Percentiles rank a stretch among this genome's conserved stretches.
Evolutionary conservation across 2,888 invertebrate species (phyloP).

Genomic region (Hydriomena furcata): DNA sequence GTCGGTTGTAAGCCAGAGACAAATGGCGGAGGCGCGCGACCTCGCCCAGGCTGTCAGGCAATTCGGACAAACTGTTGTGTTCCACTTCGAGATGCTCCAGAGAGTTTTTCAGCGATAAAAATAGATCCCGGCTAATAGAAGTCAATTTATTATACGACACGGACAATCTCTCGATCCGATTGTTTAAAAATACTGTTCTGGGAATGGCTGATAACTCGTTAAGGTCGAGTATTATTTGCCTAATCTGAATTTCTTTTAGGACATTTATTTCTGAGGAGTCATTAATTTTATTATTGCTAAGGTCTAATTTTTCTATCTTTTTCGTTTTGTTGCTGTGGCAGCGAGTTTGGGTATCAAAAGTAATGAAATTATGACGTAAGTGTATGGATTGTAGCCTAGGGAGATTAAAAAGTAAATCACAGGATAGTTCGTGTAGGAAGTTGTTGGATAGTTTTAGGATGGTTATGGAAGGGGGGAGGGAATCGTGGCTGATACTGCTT

Average conservation of each 20-base stretch:
- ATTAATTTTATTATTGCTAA: constrained; percentile 92
- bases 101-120: constrained; percentile 88
- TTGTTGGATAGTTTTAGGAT: constrained; percentile 90
- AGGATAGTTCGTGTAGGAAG: constrained; percentile 87
- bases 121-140: constrained; percentile 87
- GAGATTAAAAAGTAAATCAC: constrained; percentile 85
- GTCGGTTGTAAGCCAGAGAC: constrained; percentile 91
- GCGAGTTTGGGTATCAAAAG: constrained; percentile 61
- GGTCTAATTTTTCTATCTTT: constrained; percentile 91
- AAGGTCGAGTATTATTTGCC: constrained; percentile 91
- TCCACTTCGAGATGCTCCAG: constrained; percentile 93
- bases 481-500: constrained; percentile 83
- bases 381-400: constrained; percentile 88
- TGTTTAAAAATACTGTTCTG: constrained; percentile 86
- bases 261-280: constrained; percentile 86
- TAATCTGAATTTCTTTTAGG: constrained; percentile 88
- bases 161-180: constrained; percentile 90
- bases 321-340: constrained; percentile 80
- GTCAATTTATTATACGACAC: constrained; percentile 90
- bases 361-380: constrained; percentile 81
- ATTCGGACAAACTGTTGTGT: constrained; percentile 87
- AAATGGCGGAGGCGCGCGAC: constrained; percentile 89
- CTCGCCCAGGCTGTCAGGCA: constrained; percentile 88
- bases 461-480: constrained; percentile 86
- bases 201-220: constrained; percentile 89